Evolutionary conservation across 2,797 vertebrate species (phyloP), one percentile per base, ranked within the genome.

Genomic region (Muscicapa comitata): DNA sequence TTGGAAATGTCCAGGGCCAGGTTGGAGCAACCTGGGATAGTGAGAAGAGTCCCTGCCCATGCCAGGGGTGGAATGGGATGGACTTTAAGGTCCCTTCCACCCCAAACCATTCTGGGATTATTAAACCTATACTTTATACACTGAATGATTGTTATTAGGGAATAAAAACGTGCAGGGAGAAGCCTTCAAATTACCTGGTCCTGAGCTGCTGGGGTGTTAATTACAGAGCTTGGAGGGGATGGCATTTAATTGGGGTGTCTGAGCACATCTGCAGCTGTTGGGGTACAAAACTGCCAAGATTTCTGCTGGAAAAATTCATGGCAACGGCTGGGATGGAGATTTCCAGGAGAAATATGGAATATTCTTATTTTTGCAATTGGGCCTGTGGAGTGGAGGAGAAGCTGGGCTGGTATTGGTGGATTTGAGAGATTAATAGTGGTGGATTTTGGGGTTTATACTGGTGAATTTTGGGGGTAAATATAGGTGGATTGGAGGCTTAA

Each of bases 281-380:
- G 71, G 48, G n/a, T 3, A 0, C 5, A 4, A 3, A 43, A 16
- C 0, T 10, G 47, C 18, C 51, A 7, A 1, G 7, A 19, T 31
- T 10, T 2, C 37, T 7, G 1, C 45, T 66, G 67, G 6, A 40
- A 29, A 33, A 29, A 55, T 4, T 6, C n/a, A 0, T 9, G 38
- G 42, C 8, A 19, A 19, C 58, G 45, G 19, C 2, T 1, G 20
- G 54, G 62, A 16, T 31, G 28, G 42, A 24, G 28, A 14, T 17
- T 83, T 35, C 5, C 33, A 5, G 40, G 40, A 29, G 54, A 59
- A 67, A 63, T 3, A 4, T 0, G 3, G 2, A 8, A 9, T 20
- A 25, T 17, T 3, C 31, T 43, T 13, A 1, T 19, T 15, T 38
- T 11, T n/a, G 9, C 9, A 23, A 2, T 28, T 25, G 51, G 15